Percentiles rank a stretch among this genome's conserved stretches.
phyloP scores from a whole-genome alignment of 2,113 vertebrate species.

The Forbesichthys agassizii region DNA sequence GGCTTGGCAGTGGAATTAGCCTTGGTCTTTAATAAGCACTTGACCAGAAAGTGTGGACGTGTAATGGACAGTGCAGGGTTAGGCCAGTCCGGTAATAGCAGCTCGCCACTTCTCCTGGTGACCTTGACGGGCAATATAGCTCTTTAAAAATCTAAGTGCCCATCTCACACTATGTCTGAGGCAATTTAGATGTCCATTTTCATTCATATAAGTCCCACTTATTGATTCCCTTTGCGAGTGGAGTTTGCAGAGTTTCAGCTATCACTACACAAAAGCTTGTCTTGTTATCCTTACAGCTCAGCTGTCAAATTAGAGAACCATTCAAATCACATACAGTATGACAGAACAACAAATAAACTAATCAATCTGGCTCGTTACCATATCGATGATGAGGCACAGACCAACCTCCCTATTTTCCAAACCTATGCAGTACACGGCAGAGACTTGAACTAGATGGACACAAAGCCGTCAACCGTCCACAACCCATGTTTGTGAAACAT shows the following conservation, averaged over 20 bases:
- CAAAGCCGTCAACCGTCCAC: constrained; percentile 15
- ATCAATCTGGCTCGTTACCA: neutral
- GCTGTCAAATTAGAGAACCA: constrained; percentile 37
- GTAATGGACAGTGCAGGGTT: constrained; percentile 65
- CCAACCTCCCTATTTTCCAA: constrained; percentile 12
- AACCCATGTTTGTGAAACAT: constrained; percentile 27
- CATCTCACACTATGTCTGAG: constrained; percentile 66
- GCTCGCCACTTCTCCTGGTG: constrained; percentile 55
- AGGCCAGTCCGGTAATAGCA: constrained; percentile 48
- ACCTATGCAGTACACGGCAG: constrained; percentile 12
- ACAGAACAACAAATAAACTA: neutral
- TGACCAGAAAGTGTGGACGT: constrained; percentile 48
- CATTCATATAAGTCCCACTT: constrained; percentile 67
- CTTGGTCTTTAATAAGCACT: constrained; percentile 71
- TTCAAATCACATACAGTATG: constrained; percentile 1
- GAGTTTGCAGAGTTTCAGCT: constrained; percentile 67
- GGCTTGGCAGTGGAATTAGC: constrained; percentile 69
- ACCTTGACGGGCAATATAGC: constrained; percentile 72
- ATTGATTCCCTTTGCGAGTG: constrained; percentile 66
- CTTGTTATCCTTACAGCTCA: constrained; percentile 53
- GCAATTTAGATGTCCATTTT: constrained; percentile 68
- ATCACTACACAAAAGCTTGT: constrained; percentile 65
- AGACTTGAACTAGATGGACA: constrained; percentile 29
- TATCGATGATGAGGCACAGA: neutral
- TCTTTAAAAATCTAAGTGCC: constrained; percentile 74